These are phyloP conservation scores for Catharus ustulatus DNA, from an alignment of 2,797 vertebrate genomes.

Conservation along the genomic window DNA sequence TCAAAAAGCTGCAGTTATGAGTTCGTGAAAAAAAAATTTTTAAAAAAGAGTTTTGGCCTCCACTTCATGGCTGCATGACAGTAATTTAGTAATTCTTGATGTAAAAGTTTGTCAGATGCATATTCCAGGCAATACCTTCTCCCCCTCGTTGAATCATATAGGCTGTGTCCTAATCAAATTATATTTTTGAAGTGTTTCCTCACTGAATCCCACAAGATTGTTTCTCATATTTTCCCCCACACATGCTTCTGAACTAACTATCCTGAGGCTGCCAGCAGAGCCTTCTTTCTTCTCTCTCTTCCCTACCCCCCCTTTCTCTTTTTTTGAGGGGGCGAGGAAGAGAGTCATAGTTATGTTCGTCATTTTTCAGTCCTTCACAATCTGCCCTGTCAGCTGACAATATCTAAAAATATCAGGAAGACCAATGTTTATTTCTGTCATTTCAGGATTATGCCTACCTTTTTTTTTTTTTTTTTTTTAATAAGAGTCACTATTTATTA, in stretches of 20 bases:
- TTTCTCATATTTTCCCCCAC: constrained; percentile 64
- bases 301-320: neutral
- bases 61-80: constrained; percentile 63
- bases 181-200: constrained; percentile 81
- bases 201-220: constrained; percentile 73
- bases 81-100: constrained; percentile 74
- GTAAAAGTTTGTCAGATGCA: constrained; percentile 74
- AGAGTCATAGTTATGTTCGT: constrained; percentile 53
- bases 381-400: constrained; percentile 63
- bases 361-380: constrained; percentile 63
- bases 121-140: constrained; percentile 79
- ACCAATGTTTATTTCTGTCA: constrained; percentile 54
- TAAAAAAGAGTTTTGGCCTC: constrained; percentile 61
- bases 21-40: neutral
- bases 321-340: neutral
- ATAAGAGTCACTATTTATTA: neutral
- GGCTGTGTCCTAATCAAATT: constrained; percentile 79
- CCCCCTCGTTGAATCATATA: constrained; percentile 78
- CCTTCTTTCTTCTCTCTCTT: constrained; percentile 37
- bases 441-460: neutral
- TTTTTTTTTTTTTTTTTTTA: constrained; percentile 18
- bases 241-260: constrained; percentile 64
- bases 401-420: constrained; percentile 68
- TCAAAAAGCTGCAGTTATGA: constrained; percentile 66
- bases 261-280: constrained; percentile 43